Conservation (phyloP, 2,113 vertebrate species). For the Ascaphus truei region DNA sequence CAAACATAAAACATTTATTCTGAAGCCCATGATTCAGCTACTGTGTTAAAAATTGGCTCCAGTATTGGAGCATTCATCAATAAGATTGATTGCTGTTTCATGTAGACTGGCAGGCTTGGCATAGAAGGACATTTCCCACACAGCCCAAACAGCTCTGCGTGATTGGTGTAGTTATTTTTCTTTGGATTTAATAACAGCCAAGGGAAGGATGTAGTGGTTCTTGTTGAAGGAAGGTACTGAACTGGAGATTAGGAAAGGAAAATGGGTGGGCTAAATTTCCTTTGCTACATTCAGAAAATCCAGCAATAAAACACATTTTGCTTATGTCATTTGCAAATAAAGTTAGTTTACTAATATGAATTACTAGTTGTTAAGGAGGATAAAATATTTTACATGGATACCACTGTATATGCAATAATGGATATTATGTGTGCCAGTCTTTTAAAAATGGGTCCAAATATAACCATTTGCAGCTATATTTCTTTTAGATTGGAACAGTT, state of each 20-base stretch:
- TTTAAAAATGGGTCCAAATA: no score
- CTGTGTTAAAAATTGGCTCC: slow-evolving; percentile 46
- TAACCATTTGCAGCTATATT: no score
- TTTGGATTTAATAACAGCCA: slow-evolving; percentile 36
- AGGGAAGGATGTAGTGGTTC: slow-evolving; percentile 21
- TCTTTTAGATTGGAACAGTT: no score
- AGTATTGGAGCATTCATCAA: slow-evolving; percentile 43
- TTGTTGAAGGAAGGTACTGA: slow-evolving; percentile 30
- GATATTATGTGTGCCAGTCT: no score
- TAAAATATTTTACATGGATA: no score
- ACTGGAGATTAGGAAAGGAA: slow-evolving; percentile 10
- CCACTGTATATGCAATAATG: no score
- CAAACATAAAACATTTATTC: slow-evolving; percentile 22
- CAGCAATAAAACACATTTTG: neutral
- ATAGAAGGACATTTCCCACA: slow-evolving; percentile 37
- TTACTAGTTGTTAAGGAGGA: no score
- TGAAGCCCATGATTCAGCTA: slow-evolving; percentile 19
- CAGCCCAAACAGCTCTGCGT: slow-evolving; percentile 34
- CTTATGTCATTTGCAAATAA: no score
- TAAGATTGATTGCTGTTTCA: slow-evolving; percentile 38
- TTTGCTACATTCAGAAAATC: neutral
- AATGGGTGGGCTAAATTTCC: slow-evolving; percentile 6
- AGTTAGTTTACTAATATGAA: no score
- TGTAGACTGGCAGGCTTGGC: slow-evolving; percentile 34
- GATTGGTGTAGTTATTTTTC: neutral